These are phyloP conservation scores for Zaprionus gabonicus DNA, from an alignment of 1,140 invertebrate species.

Conservation along the genomic window DNA sequence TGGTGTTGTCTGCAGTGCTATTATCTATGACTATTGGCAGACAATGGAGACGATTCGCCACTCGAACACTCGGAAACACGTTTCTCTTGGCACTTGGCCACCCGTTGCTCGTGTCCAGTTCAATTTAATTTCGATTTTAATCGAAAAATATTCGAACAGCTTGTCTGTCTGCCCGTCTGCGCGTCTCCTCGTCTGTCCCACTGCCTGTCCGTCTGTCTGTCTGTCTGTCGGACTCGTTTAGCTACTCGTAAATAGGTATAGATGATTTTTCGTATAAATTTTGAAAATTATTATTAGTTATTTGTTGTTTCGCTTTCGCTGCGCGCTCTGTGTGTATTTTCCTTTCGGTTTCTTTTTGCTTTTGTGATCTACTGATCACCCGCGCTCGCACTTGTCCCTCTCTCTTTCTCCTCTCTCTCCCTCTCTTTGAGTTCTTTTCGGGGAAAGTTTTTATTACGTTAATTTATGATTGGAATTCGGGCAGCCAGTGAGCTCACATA, in stretches of 20 bases:
- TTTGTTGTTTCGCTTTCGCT: slow-evolving; percentile 60
- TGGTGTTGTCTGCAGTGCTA: slow-evolving; percentile 32
- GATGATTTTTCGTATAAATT: slow-evolving; percentile 70
- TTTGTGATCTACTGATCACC: slow-evolving; percentile 8
- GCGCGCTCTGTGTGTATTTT: slow-evolving; percentile 22
- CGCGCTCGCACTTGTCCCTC: background rate
- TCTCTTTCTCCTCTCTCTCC: slow-evolving; percentile 7
- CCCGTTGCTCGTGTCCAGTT: slow-evolving; percentile 73
- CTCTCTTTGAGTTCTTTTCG: slow-evolving; percentile 28
- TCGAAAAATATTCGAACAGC: slow-evolving; percentile 69
- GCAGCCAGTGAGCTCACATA: slow-evolving; percentile 53
- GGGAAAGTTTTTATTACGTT: slow-evolving; percentile 68
- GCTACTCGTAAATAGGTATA: slow-evolving; percentile 46
- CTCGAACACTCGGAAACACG: slow-evolving; percentile 37
- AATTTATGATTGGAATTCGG: slow-evolving; percentile 77
- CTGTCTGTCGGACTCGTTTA: slow-evolving; percentile 64
- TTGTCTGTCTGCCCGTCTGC: slow-evolving; percentile 57
- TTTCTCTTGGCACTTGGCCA: slow-evolving; percentile 57
- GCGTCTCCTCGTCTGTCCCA: background rate
- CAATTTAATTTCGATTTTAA: slow-evolving; percentile 78
- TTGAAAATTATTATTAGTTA: slow-evolving; percentile 81
- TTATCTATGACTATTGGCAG: slow-evolving; percentile 35
- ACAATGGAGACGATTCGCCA: slow-evolving; percentile 34
- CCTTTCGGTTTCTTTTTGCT: slow-evolving; percentile 13
- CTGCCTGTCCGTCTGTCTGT: slow-evolving; percentile 44